phyloP scores from a whole-genome alignment of 2,113 vertebrate genomes.

The Lophius piscatorius region DNA sequence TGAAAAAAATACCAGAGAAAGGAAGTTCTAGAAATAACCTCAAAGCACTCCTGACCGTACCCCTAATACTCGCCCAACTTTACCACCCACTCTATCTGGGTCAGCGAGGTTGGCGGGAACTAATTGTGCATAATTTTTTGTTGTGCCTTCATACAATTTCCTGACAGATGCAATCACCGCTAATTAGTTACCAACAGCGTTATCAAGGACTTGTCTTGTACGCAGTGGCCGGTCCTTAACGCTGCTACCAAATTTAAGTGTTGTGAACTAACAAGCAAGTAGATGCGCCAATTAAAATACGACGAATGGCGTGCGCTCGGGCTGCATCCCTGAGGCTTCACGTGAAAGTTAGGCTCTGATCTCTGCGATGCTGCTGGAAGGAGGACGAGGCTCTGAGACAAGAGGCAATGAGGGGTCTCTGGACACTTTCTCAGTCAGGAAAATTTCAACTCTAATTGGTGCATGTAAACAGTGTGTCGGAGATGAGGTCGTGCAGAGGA shows the following conservation, averaged over 20 bases:
- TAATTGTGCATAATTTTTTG: slow-evolving; percentile 70
- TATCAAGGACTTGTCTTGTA: slow-evolving; percentile 46
- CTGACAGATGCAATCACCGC: slow-evolving; percentile 70
- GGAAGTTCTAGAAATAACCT: slow-evolving; percentile 51
- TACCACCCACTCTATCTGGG: slow-evolving; percentile 54
- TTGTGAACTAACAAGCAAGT: slow-evolving; percentile 59
- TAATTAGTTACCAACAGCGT: slow-evolving; percentile 71
- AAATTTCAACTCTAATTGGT: too few species aligned
- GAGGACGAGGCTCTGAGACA: slow-evolving; percentile 16
- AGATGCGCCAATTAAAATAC: slow-evolving; percentile 71
- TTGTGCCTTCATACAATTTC: slow-evolving; percentile 64
- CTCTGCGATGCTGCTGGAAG: slow-evolving; percentile 30
- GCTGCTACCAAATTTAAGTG: slow-evolving; percentile 57
- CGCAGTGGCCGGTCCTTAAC: slow-evolving; percentile 33
- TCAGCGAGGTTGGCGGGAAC: slow-evolving; percentile 49
- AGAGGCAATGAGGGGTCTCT: too few species aligned
- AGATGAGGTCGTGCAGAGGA: too few species aligned
- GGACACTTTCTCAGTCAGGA: too few species aligned
- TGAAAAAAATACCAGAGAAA: slow-evolving; percentile 35
- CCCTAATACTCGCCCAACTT: slow-evolving; percentile 11
- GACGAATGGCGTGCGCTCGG: slow-evolving; percentile 43
- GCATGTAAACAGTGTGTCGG: too few species aligned
- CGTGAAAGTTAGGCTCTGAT: slow-evolving; percentile 50
- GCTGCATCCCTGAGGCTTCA: slow-evolving; percentile 54
- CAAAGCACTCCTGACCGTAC: slow-evolving; percentile 22